Base-by-base conservation (phyloP, 2,797 vertebrate genomes). In the Alcedo atthis region DNA sequence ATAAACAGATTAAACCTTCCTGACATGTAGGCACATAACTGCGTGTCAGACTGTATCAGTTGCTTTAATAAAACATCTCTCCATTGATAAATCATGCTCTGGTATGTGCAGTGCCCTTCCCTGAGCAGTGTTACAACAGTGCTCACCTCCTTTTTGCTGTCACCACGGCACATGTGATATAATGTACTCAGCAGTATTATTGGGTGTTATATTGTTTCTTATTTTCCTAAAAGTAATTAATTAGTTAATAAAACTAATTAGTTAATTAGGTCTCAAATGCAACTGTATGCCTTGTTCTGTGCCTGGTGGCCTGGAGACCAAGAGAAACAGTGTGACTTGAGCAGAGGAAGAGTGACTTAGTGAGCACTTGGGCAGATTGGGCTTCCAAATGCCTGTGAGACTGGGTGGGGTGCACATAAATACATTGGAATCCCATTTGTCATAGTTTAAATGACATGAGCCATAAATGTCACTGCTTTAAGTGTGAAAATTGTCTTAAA, bases 201-300 rank as follows among this genome's bases (percentile, higher is more conserved):
- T 73, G 59, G 11, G 8, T 0, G 33, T 62, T 63, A 1, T 18
- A 6, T 11, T n/a, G 6, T 26, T 68, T 32, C 22, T 85, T 32
- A 5, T 81, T 55, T 63, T 70, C 22, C 63, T 48, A 7, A 86
- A 84, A 67, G 25, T 17, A 46, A 19, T 33, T 26, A 30, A 22
- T 25, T 35, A 26, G 26, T 25, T 33, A n/a, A 74, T 35, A 10
- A 32, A 67, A 30, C 4, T 6, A 8, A 2, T 53, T 24, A 32
- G 5, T 32, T 71, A n/a, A 35, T 48, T 48, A 49, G 30, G 45
- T 57, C 21, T 66, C n/a, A 57, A 79, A 58, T 51, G 2, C 14
- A 37, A 0, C 15, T 49, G 2, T 40, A 1, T 5, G 33, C 4
- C 3, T 42, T 0, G 0, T 9, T 20, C 9, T 42, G 28, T 61